A percentile compares a stretch with the other conserved stretches of the same genome.
These are phyloP conservation scores for Notiomystis cincta DNA, from an alignment of 2,113 vertebrate genomes.

Conservation along the genomic window DNA sequence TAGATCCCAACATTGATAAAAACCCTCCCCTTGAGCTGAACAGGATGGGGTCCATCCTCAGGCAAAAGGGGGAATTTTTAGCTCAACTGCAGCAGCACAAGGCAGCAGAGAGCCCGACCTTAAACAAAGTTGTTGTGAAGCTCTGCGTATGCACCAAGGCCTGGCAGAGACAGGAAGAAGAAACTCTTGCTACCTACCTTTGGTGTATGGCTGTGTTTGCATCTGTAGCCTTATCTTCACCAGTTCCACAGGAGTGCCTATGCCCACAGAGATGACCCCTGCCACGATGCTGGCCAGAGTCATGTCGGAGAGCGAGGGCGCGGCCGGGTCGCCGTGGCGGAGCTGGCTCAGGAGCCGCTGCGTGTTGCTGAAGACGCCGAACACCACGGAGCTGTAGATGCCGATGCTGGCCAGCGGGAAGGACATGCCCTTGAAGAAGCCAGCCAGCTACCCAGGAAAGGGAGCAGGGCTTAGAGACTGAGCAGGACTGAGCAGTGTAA, in stretches of 20 bases:
- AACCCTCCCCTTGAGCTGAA: background rate
- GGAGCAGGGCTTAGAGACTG: background rate
- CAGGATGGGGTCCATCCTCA: background rate
- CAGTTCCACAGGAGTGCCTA: constrained; percentile 89
- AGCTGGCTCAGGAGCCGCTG: constrained; percentile 81
- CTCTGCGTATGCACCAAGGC: fast-evolving
- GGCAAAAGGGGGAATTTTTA: background rate
- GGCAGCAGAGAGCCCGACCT: background rate
- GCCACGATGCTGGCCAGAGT: constrained; percentile 83
- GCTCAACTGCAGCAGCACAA: background rate
- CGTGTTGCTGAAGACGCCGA: constrained; percentile 88
- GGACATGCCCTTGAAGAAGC: constrained; percentile 98
- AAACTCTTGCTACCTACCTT: constrained; percentile 72
- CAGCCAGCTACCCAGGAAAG: constrained; percentile 70
- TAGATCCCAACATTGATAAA: background rate
- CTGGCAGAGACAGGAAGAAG: background rate
- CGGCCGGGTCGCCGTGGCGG: constrained; percentile 61
- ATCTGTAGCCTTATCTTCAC: constrained; percentile 96
- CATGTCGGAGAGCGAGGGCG: constrained; percentile 74
- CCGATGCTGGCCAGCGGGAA: constrained; percentile 91
- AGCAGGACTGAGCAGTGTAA: background rate
- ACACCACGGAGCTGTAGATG: constrained; percentile 89
- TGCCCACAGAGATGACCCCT: constrained; percentile 81
- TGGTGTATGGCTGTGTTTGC: constrained; percentile 79
- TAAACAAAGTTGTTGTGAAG: background rate